Conservation (phyloP, 2,797 vertebrate species). For the Helarctos malayanus region DNA sequence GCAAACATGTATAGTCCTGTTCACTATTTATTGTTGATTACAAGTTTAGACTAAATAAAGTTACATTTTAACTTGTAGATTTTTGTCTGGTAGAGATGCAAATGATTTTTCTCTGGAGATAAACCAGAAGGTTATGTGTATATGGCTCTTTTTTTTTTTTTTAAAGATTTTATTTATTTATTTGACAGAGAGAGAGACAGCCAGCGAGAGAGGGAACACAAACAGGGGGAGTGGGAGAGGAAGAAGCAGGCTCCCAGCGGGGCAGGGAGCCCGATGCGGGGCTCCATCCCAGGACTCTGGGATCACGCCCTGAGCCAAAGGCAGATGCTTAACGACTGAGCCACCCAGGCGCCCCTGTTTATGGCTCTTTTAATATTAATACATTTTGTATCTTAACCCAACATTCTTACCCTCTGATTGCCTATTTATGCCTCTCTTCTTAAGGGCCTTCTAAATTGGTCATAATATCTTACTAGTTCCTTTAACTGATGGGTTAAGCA, state of each 20-base stretch:
- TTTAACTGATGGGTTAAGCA: neutral
- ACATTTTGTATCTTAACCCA: neutral
- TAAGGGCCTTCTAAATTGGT: neutral
- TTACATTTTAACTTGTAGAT: neutral
- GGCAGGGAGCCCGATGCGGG: too few species aligned
- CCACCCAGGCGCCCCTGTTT: too few species aligned
- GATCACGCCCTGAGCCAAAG: too few species aligned
- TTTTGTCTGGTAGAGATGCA: neutral
- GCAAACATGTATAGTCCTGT: too few species aligned
- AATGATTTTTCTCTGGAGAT: neutral
- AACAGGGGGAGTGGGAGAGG: too few species aligned
- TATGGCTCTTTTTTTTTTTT: neutral
- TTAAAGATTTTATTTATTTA: too few species aligned
- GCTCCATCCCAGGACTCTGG: too few species aligned
- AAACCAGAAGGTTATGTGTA: neutral
- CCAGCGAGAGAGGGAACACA: too few species aligned
- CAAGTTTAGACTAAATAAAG: neutral
- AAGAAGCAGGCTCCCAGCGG: too few species aligned
- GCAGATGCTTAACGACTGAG: too few species aligned
- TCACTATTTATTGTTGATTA: neutral
- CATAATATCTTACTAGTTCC: neutral
- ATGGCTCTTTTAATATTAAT: neutral
- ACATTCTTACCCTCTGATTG: neutral
- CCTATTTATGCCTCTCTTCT: neutral
- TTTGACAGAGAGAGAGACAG: too few species aligned